Conservation (phyloP, 2,113 vertebrate species). For the Microtus ochrogaster region DNA sequence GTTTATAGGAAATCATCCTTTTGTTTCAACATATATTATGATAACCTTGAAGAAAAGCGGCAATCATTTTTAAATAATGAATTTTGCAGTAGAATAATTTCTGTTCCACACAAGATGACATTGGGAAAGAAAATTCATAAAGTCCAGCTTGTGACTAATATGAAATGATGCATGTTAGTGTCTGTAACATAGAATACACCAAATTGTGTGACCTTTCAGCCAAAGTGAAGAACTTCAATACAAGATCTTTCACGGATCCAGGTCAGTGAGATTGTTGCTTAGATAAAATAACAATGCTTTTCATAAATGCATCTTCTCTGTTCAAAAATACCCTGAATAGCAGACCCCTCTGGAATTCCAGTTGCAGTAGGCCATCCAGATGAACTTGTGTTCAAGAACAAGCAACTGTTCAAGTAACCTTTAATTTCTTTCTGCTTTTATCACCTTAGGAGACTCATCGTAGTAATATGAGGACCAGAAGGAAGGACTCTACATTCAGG, state of each 20-base stretch:
- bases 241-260: neutral
- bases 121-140: neutral
- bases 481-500: neutral
- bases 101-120: neutral
- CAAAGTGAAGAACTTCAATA: neutral
- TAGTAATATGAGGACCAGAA: neutral
- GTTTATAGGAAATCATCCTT: constrained; percentile 34
- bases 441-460: neutral
- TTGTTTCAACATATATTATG: constrained; percentile 41
- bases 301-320: neutral
- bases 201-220: neutral
- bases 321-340: neutral
- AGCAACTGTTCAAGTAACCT: neutral
- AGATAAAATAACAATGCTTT: neutral
- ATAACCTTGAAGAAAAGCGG: neutral
- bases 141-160: neutral
- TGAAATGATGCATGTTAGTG: neutral
- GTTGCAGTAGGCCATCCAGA: neutral
- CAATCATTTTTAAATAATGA: neutral
- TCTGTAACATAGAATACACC: neutral
- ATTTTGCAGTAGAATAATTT: neutral
- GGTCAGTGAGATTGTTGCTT: neutral
- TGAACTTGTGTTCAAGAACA: neutral
- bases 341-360: neutral
- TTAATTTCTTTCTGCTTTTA: neutral